Base-by-base conservation (phyloP, 2,888 invertebrate genomes). In the Phasia obesa region DNA sequence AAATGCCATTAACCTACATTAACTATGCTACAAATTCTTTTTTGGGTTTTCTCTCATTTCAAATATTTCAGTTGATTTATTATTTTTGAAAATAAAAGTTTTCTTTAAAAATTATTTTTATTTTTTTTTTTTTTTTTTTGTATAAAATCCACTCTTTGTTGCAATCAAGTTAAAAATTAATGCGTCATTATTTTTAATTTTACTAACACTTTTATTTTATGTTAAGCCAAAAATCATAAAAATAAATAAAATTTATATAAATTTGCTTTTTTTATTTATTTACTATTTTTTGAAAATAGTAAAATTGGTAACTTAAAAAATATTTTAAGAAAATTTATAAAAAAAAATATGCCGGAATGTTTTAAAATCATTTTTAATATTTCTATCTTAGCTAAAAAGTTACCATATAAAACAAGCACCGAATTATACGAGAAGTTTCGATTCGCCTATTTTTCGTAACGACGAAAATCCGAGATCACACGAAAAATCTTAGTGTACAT, bases 1-100 rank as follows among this genome's bases (percentile, higher is more conserved):
- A 80, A 80, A 73, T 55, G 77, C 73, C 82, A 82, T 82, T 69
- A 82, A 77, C 73, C 77, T 81, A 74, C 73, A 82, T 82, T 82
- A 82, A 69, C 82, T 82, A 62, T 78, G 82, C 82, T 82, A 78
- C 82, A 82, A 82, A 77, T 62, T 82, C 55, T 62, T 55, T 65
- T 42, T 60, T 25, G 0, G 60, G 53, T 74, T 74, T 62, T 60
- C 51, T 44, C 13, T 74, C 15, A 51, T 55, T 62, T 19, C 0
- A n/a, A 44, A 9, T 17, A 9, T 62, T 47, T 35, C 7, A 11
- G 4, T 60, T 42, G n/a, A 2, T 27, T 60, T 25, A 0, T 27
- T 60, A 9, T 17, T 76, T 62, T 76, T 62, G 35, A 3, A 27
- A 44, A 21, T 7, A 2, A 25, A 65, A 65, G 38, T 19, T 38